Conservation (phyloP, 2,113 vertebrate species). For the Perognathus longimembris region DNA sequence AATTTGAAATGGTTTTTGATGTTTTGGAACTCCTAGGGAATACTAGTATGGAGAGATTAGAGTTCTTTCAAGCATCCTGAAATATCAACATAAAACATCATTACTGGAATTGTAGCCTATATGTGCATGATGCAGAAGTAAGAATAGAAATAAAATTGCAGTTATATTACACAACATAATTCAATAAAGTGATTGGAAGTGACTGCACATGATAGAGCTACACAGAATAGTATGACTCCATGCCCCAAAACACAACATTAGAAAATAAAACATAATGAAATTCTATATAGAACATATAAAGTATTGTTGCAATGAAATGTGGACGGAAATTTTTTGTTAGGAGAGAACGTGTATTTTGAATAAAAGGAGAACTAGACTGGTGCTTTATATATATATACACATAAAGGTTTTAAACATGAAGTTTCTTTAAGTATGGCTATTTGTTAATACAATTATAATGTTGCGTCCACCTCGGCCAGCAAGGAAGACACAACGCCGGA, state of each 20-base stretch:
- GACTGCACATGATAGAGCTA: not conserved
- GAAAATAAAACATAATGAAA: not conserved
- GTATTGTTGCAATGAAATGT: not conserved
- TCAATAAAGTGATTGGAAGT: not conserved
- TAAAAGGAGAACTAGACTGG: not conserved
- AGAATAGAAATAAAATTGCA: not conserved
- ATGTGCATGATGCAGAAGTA: not conserved
- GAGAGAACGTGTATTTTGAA: not conserved
- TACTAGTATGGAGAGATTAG: not conserved
- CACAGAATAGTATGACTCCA: not conserved
- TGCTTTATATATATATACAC: not conserved
- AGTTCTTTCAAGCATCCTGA: not conserved
- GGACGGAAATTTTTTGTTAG: not conserved
- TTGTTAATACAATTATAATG: not conserved
- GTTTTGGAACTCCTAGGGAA: not conserved
- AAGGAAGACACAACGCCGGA: no score
- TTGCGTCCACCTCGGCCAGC: no score
- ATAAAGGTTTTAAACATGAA: not conserved
- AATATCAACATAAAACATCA: not conserved
- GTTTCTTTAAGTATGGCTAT: not conserved
- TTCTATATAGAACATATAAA: slow-evolving; percentile 5
- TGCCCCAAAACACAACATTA: slow-evolving; percentile 19
- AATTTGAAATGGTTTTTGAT: not conserved
- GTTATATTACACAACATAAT: slow-evolving; percentile 14
- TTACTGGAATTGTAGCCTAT: not conserved